Percentiles rank a stretch among this genome's conserved stretches.
Conservation (phyloP, 2,113 vertebrate species). For the Hucho hucho region DNA sequence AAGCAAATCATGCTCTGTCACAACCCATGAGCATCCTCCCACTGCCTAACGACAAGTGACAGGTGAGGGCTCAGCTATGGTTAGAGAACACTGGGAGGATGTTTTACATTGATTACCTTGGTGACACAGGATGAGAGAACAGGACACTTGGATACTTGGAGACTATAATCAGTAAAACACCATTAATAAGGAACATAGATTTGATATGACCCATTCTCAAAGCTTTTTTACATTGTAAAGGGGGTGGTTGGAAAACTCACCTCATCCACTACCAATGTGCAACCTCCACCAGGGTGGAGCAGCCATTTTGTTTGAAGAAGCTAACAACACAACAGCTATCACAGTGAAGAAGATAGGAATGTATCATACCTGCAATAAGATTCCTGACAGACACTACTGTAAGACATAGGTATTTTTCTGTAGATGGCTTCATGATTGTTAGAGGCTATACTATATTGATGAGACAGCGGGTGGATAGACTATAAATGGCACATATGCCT, state of each 20-base stretch:
- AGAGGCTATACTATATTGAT: background rate
- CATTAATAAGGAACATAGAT: background rate
- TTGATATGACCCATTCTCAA: background rate
- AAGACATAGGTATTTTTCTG: no score
- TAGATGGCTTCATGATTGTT: no score
- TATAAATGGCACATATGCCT: background rate
- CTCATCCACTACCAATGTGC: no score
- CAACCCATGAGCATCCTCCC: slow-evolving; percentile 51
- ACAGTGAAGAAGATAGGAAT: no score
- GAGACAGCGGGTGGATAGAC: background rate
- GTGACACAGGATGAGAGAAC: slow-evolving; percentile 12
- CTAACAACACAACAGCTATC: no score
- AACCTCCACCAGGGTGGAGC: no score
- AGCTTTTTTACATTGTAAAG: no score
- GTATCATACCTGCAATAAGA: no score
- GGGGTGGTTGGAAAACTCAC: no score
- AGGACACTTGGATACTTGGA: slow-evolving; percentile 41
- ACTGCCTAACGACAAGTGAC: slow-evolving; percentile 66
- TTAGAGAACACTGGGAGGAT: slow-evolving; percentile 49
- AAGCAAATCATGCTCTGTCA: slow-evolving; percentile 65
- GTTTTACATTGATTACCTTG: slow-evolving; percentile 60
- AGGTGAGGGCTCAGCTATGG: slow-evolving; percentile 50
- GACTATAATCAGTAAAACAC: slow-evolving; percentile 26
- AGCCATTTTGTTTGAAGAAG: no score
- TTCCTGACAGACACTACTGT: no score